phyloP scores from a whole-genome alignment of 2,888 invertebrate species.

The Tetrapedia diversipes region DNA sequence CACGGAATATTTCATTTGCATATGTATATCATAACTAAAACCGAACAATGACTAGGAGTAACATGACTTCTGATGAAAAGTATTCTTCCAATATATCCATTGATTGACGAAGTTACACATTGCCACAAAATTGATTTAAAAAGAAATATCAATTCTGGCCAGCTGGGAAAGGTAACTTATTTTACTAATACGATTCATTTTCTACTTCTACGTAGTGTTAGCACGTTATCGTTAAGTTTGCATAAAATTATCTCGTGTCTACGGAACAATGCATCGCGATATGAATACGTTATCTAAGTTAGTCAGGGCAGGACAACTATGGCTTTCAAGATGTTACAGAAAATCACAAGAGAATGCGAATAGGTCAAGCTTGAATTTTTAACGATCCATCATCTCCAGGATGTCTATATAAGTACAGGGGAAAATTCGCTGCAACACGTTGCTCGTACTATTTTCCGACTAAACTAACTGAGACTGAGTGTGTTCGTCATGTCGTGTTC shows the following conservation, averaged over 20 bases:
- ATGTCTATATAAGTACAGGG: constrained; percentile 52
- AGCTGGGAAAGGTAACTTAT: no score
- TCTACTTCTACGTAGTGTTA: background rate
- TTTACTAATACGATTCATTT: background rate
- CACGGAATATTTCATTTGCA: constrained; percentile 18
- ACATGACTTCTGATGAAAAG: no score
- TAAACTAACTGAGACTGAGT: background rate
- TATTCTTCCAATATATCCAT: background rate
- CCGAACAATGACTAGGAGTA: background rate
- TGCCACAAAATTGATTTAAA: background rate
- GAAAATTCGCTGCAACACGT: constrained; percentile 19
- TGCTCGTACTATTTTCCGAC: background rate
- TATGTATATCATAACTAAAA: no score
- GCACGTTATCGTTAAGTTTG: background rate
- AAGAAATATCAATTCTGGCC: background rate
- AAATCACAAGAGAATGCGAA: constrained; percentile 16
- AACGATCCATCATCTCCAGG: constrained; percentile 7
- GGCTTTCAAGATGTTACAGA: constrained; percentile 28
- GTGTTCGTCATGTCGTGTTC: constrained; percentile 33
- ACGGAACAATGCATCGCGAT: constrained; percentile 34
- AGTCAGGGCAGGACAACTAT: background rate
- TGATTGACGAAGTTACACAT: no score
- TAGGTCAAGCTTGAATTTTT: constrained; percentile 48
- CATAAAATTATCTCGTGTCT: background rate
- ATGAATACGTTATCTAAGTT: constrained; percentile 37